phyloP scores from a whole-genome alignment of 1,140 invertebrate species.

The Ericerus pela region DNA sequence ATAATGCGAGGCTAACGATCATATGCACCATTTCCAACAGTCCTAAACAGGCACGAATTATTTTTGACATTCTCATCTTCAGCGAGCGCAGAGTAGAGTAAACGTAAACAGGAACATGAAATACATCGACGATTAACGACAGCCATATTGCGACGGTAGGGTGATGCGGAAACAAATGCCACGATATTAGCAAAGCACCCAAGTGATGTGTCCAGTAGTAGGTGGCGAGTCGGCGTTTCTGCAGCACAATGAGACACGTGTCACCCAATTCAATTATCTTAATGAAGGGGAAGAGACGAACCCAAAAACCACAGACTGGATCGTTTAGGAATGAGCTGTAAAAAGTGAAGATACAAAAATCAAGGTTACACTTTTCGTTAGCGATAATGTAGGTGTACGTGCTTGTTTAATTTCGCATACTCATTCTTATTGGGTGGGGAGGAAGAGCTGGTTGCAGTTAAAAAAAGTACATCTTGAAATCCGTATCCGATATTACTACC shows the following conservation, averaged over 20 bases:
- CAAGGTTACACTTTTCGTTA: too few species aligned
- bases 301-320: too few species aligned
- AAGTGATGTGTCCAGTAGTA: constrained; percentile 3
- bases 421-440: too few species aligned
- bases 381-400: too few species aligned
- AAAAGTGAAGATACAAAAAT: too few species aligned
- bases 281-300: neutral
- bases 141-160: neutral
- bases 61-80: neutral
- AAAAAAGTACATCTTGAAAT: too few species aligned
- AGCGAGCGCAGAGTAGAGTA: neutral
- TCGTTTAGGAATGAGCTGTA: too few species aligned
- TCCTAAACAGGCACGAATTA: neutral
- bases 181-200: constrained; percentile 1
- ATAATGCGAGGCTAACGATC: neutral
- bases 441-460: too few species aligned
- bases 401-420: too few species aligned
- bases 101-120: neutral
- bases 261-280: constrained; percentile 4
- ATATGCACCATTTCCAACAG: neutral
- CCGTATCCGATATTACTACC: too few species aligned
- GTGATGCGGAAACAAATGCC: neutral
- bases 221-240: neutral
- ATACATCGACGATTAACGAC: neutral
- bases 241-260: neutral